These are phyloP conservation scores for Sitodiplosis mosellana DNA, from an alignment of 1,140 invertebrate genomes.

Conservation along the genomic window DNA sequence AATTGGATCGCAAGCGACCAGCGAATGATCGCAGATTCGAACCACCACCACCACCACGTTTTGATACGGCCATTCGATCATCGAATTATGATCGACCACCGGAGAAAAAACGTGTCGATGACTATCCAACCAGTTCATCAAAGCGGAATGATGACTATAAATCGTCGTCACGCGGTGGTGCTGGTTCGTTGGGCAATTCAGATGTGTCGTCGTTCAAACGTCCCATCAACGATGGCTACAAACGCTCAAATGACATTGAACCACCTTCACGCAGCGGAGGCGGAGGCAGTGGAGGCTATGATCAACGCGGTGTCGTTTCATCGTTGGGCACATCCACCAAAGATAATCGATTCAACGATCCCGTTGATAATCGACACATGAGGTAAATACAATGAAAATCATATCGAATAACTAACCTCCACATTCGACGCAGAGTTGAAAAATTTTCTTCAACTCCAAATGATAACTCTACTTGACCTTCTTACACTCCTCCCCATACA, in stretches of 20 bases:
- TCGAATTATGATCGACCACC: neutral
- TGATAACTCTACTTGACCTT: neutral
- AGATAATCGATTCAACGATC: slow-evolving; percentile 7
- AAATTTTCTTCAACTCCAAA: neutral
- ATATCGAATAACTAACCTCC: neutral
- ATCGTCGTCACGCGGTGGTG: slow-evolving; percentile 14
- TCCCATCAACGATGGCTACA: slow-evolving; percentile 10
- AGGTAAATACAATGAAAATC: neutral
- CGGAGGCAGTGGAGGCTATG: neutral
- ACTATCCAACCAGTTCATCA: slow-evolving; percentile 13
- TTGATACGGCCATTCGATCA: slow-evolving; percentile 15
- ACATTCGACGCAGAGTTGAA: neutral
- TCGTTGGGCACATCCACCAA: slow-evolving; percentile 11
- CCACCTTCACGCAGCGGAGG: slow-evolving; percentile 1
- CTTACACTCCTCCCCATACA: no score
- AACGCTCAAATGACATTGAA: slow-evolving; percentile 16
- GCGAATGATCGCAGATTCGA: slow-evolving; percentile 24
- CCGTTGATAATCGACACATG: slow-evolving; percentile 9
- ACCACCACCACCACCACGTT: slow-evolving; percentile 24
- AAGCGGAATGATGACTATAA: slow-evolving; percentile 14
- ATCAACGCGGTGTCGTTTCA: slow-evolving; percentile 7
- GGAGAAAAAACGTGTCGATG: slow-evolving; percentile 10
- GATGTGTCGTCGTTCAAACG: slow-evolving; percentile 7
- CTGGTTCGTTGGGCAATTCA: slow-evolving; percentile 12
- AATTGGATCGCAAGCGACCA: slow-evolving; percentile 25